phyloP scores from a whole-genome alignment of 2,797 vertebrate genomes.

The Botia kubotai region DNA sequence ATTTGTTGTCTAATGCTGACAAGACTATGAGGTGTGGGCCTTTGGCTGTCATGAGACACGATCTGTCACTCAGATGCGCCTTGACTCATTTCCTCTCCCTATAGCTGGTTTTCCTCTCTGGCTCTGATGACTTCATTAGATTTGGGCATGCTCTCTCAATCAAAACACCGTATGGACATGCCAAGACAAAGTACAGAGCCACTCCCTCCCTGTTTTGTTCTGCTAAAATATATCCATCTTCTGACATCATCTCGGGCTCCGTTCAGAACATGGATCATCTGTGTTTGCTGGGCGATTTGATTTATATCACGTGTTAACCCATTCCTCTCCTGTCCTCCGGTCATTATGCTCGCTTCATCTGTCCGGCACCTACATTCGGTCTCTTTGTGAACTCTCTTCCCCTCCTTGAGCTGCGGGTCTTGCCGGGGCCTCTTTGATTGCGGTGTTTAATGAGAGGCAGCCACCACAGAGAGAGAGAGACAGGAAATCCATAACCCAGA shows the following conservation, averaged over 20 bases:
- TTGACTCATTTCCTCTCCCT: slow-evolving; percentile 60
- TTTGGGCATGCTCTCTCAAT: slow-evolving; percentile 52
- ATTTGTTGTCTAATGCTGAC: slow-evolving; percentile 62
- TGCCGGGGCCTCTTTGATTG: slow-evolving; percentile 62
- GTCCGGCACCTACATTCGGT: slow-evolving; percentile 25
- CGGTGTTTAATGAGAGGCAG: slow-evolving; percentile 67
- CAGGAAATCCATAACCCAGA: slow-evolving; percentile 68
- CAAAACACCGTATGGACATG: slow-evolving; percentile 48
- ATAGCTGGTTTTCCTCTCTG: slow-evolving; percentile 50
- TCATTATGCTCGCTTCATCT: slow-evolving; percentile 46
- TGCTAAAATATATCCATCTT: slow-evolving; percentile 35
- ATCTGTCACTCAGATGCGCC: slow-evolving; percentile 60
- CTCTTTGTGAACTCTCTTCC: slow-evolving; percentile 38
- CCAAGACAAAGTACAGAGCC: slow-evolving; percentile 38
- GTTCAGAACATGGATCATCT: slow-evolving; percentile 35
- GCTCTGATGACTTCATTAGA: slow-evolving; percentile 61
- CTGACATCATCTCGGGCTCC: slow-evolving; percentile 41
- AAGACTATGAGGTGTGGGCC: slow-evolving; percentile 60
- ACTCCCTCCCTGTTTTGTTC: slow-evolving; percentile 43
- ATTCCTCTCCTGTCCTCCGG: slow-evolving; percentile 49
- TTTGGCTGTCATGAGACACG: slow-evolving; percentile 56
- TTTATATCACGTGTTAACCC: slow-evolving; percentile 56
- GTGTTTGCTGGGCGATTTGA: slow-evolving; percentile 39
- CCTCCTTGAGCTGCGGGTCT: slow-evolving; percentile 52
- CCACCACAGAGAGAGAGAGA: slow-evolving; percentile 63